Evolutionary conservation across 2,797 vertebrate species (phyloP).

Genomic region (Otolemur crassicaudatus): DNA sequence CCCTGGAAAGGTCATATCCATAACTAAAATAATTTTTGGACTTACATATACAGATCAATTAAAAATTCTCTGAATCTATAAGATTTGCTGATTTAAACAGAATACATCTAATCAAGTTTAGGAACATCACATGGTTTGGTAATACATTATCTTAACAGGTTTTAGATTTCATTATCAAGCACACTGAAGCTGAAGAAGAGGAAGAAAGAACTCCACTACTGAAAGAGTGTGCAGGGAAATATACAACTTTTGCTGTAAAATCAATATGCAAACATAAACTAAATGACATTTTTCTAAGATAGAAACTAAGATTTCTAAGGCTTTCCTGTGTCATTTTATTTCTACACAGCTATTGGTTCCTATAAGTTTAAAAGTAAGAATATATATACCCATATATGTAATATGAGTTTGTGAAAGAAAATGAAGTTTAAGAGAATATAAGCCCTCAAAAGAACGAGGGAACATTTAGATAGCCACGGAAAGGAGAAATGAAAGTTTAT

Average conservation of each 20-base stretch:
- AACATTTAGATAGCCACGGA: background rate
- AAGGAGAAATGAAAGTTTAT: background rate
- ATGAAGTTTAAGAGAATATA: background rate
- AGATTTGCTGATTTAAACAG: slow-evolving; percentile 11
- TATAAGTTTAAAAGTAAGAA: slow-evolving; percentile 16
- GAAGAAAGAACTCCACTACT: background rate
- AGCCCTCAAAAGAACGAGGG: background rate
- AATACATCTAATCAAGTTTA: slow-evolving; percentile 42
- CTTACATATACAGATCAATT: background rate
- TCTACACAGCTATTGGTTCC: background rate
- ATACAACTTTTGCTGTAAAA: background rate
- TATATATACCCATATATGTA: background rate
- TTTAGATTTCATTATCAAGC: slow-evolving; percentile 50
- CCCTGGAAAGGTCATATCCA: background rate
- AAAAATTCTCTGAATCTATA: background rate
- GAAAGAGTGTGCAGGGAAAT: background rate
- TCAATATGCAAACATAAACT: slow-evolving; percentile 29
- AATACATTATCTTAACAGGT: slow-evolving; percentile 33
- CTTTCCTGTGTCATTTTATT: background rate
- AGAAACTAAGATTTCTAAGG: background rate
- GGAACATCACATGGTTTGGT: background rate
- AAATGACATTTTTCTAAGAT: slow-evolving; percentile 2
- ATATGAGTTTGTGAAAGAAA: slow-evolving; percentile 10
- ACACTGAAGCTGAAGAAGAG: background rate
- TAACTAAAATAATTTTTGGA: slow-evolving; percentile 44